Base-by-base conservation (phyloP, 1,140 invertebrate species). In the Penaeus indicus region DNA sequence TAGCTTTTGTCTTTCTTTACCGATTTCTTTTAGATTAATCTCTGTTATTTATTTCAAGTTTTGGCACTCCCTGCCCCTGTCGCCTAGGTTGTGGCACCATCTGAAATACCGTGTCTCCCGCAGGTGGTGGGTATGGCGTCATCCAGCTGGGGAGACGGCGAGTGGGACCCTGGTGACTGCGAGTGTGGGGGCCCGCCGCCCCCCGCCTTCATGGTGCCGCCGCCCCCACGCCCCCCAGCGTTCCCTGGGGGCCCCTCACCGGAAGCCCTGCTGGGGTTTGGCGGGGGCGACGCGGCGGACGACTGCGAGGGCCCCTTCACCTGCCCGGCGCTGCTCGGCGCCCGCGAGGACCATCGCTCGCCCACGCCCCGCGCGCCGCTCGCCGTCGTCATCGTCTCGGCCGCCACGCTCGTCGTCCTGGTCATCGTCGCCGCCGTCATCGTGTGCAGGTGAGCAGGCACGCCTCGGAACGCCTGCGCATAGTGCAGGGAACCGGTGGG, bases 321-420 rank as follows among this genome's bases (percentile, higher is more conserved):
- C 47, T 88, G 86, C 67, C 86, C 86, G 22, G 69, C 78, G 54
- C 79, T 88, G 27, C 80, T 88, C 47, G 86, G 86, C 47, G 86
- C 86, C n/a, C 86, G 80, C 3, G 85, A 86, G 54, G 86, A 88
- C 86, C 86, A 88, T 25, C 27, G 86, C 47, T 69, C 86, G n/a
- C 27, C 61, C 19, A 25, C 47, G 21, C 60, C 47, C 13, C 63
- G 69, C 42, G 86, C 86, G n/a, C 80, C 79, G 42, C n/a, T 88
- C 32, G 80, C 86, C 18, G 86, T 83, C 11, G 86, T 88, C 67
- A 83, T 88, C 18, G 86, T 88, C 11, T 88, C 86, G 4, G 86
- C 86, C n/a, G 79, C 86, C 11, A 88, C 86, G 42, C 80, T 88
- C 16, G 80, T 88, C 64, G 67, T 88, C 47, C 86, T 88, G n/a